phyloP scores from a whole-genome alignment of 2,888 invertebrate species.

The Trileptium ribeirensis region DNA sequence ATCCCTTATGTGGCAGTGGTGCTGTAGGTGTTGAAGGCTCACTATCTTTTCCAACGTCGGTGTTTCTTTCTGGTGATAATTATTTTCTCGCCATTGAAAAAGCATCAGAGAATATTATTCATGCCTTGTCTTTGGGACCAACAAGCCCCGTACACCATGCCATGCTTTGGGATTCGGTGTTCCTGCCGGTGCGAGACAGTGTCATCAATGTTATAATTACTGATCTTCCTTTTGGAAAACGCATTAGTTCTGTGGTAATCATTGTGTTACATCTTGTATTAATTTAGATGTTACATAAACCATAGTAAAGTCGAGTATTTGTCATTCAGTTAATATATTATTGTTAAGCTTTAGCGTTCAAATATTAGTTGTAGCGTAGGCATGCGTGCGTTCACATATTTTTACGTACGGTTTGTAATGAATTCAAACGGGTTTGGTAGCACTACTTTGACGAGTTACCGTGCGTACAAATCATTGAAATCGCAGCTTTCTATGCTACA shows the following conservation, averaged over 20 bases:
- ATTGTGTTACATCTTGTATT: no score
- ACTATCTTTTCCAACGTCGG: constrained; percentile 53
- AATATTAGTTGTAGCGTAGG: no score
- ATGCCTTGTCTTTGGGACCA: constrained; percentile 32
- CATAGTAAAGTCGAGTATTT: no score
- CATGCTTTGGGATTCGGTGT: constrained; percentile 56
- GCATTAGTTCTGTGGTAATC: constrained; percentile 53
- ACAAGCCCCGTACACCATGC: constrained; percentile 44
- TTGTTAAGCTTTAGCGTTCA: no score
- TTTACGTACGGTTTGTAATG: no score
- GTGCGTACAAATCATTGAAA: no score
- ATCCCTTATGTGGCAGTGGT: constrained; percentile 62
- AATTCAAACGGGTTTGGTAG: no score
- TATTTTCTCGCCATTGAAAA: constrained; percentile 55
- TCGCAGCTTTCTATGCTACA: no score
- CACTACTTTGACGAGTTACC: no score
- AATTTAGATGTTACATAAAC: no score
- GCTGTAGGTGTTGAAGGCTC: constrained; percentile 61
- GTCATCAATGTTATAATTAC: constrained; percentile 59
- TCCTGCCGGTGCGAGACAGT: constrained; percentile 56
- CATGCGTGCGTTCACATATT: no score
- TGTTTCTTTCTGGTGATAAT: constrained; percentile 58
- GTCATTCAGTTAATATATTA: no score
- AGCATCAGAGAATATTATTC: constrained; percentile 54
- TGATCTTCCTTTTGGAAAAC: constrained; percentile 54